Conservation (phyloP, 2,113 vertebrate genomes). For the Xenopus tropicalis region UCB_Xtro_10.0 CM004443.2:108826501-108827000, state of each 20-base stretch:
- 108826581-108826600: too few relatives aligned
- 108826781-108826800: constrained; percentile 66
- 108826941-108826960: constrained; percentile 73
- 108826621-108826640: too few relatives aligned
- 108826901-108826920: constrained; percentile 59
- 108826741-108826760: constrained; percentile 90
- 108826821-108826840: background rate
- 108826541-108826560: too few relatives aligned
- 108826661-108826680: too few relatives aligned
- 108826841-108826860: background rate
- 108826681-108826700: too few relatives aligned
- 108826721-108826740: constrained; percentile 78
- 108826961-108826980: constrained; percentile 66
- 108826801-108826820: constrained; percentile 33
- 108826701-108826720: constrained; percentile 57
- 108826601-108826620: too few relatives aligned
- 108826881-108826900: constrained; percentile 48
- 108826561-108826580: too few relatives aligned
- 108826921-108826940: constrained; percentile 73
- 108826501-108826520: too few relatives aligned
- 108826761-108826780: constrained; percentile 85
- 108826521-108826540: too few relatives aligned
- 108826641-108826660: too few relatives aligned
- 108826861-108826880: constrained; percentile 33
- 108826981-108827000: constrained; percentile 48